Evolutionary conservation across 2,113 vertebrate species (phyloP).

Genomic region (Aegithalos caudatus): DNA sequence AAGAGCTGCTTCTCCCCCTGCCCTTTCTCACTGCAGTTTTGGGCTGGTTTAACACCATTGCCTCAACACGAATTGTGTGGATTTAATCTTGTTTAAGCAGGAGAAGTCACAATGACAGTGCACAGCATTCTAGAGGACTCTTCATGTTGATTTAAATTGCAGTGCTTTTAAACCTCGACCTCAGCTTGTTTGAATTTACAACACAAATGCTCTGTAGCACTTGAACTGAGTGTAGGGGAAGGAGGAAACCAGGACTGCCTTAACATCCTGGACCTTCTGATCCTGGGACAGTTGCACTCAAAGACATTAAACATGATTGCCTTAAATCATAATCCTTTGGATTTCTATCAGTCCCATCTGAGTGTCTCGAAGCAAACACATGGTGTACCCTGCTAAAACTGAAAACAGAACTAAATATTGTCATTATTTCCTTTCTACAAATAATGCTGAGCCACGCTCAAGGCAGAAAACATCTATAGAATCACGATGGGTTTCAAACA

Average conservation of each 20-base stretch:
- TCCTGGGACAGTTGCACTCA: not conserved
- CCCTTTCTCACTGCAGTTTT: constrained; percentile 30
- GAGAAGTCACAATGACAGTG: not conserved
- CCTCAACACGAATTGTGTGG: not conserved
- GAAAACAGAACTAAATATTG: not conserved
- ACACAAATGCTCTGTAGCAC: not conserved
- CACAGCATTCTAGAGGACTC: not conserved
- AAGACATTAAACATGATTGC: not conserved
- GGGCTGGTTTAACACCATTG: constrained; percentile 22
- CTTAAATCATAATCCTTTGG: not conserved
- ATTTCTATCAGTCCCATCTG: not conserved
- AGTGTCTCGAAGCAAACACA: not conserved
- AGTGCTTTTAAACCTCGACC: not conserved
- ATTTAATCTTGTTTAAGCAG: not conserved
- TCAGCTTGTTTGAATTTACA: not conserved
- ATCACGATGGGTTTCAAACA: not conserved
- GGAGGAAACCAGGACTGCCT: not conserved
- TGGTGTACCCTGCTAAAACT: not conserved
- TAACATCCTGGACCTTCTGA: not conserved
- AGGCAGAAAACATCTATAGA: not conserved
- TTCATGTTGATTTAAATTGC: not conserved
- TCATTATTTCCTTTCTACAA: not conserved
- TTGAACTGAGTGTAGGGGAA: not conserved
- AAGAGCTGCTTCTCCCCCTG: constrained; percentile 28
- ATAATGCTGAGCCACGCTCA: not conserved